Evolutionary conservation across 2,888 invertebrate genomes (phyloP).

Genomic region (Drosophila mulleri): DNA sequence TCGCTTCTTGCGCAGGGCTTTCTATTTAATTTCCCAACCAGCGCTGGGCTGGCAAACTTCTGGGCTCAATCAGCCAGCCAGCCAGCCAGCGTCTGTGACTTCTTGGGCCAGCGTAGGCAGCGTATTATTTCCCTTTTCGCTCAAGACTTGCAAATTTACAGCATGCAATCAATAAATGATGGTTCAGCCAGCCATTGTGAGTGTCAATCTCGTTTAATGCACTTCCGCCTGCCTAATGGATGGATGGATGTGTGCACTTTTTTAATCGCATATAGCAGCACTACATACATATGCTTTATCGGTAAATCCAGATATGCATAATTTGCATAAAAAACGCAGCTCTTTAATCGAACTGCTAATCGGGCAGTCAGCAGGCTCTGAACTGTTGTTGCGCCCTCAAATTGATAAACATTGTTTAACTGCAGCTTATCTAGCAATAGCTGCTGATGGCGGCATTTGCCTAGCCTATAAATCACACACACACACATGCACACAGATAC

Average conservation of each 20-base stretch:
- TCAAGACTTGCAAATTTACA: constrained; percentile 45
- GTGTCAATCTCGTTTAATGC: constrained; percentile 50
- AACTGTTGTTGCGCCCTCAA: constrained; percentile 20
- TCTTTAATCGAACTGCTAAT: constrained; percentile 3
- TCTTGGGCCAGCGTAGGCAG: constrained; percentile 9
- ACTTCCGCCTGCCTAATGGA: constrained; percentile 58
- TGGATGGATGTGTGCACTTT: constrained; percentile 40
- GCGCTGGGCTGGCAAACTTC: constrained; percentile 54
- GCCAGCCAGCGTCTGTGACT: constrained; percentile 40
- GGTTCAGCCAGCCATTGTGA: constrained; percentile 38
- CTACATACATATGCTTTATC: no score
- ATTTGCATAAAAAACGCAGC: not conserved
- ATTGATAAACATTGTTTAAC: constrained; percentile 28
- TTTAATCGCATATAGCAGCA: not conserved
- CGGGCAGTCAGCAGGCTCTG: constrained; percentile 15
- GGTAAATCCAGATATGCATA: constrained; percentile 1
- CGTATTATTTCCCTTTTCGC: constrained; percentile 6
- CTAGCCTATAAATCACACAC: constrained; percentile 34
- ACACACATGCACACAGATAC: not conserved
- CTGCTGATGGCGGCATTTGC: constrained; percentile 41
- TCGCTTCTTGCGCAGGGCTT: constrained; percentile 62
- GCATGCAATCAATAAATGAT: constrained; percentile 71
- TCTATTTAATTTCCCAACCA: constrained; percentile 76
- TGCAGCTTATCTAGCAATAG: constrained; percentile 40
- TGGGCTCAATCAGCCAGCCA: constrained; percentile 56